A percentile compares a stretch with the other conserved stretches of the same genome.
These are phyloP conservation scores for Macrochelys suwanniensis DNA, from an alignment of 2,797 vertebrate species.

Conservation along the genomic window DNA sequence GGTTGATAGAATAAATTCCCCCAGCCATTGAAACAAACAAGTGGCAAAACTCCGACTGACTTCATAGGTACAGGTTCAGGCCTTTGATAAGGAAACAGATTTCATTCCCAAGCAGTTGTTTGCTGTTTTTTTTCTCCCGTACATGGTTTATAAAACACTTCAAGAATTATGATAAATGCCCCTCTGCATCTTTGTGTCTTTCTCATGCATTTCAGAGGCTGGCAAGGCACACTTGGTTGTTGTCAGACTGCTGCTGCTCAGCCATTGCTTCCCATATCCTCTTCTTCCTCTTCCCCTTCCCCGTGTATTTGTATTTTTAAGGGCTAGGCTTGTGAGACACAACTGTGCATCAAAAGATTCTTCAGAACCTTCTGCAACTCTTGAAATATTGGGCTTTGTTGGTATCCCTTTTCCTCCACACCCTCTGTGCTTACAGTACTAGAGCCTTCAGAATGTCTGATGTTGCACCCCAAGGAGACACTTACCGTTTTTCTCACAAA, in stretches of 20 bases:
- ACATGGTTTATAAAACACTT: no score
- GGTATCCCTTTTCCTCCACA: not conserved
- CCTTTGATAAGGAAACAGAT: not conserved
- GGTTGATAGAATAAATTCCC: not conserved
- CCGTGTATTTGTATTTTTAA: not conserved
- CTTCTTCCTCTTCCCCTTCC: not conserved
- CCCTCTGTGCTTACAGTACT: not conserved
- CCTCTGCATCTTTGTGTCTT: not conserved
- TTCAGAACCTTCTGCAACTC: not conserved
- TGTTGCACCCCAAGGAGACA: not conserved
- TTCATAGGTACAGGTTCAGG: fast-evolving
- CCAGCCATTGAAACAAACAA: not conserved
- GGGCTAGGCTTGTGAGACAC: not conserved
- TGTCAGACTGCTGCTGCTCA: conserved; percentile 18
- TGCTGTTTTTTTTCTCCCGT: no score
- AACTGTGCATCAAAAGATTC: not conserved
- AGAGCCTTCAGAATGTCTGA: not conserved
- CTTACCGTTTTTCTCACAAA: not conserved
- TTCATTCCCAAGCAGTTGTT: not conserved
- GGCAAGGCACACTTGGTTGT: not conserved
- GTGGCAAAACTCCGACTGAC: not conserved
- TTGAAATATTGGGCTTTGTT: not conserved
- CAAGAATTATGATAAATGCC: not conserved
- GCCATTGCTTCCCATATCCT: not conserved
- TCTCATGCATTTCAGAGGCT: not conserved